Evolutionary conservation across 1,140 invertebrate genomes (phyloP).

Genomic region (Bathynomus jamesi): DNA sequence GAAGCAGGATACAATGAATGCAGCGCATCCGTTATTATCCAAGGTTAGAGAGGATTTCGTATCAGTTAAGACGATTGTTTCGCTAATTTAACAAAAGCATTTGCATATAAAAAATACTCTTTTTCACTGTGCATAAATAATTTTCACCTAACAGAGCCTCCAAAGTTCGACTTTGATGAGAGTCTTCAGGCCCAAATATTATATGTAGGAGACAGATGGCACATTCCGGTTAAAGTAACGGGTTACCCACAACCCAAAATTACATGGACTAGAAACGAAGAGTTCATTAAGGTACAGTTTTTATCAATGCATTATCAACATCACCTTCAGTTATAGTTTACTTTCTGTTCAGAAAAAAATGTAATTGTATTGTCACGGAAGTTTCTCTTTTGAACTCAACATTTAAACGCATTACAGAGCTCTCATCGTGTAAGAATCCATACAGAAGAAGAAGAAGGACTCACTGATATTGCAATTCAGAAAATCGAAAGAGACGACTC

Average conservation of each 20-base stretch:
- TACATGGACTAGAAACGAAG: conserved; percentile 57
- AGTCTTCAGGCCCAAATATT: conserved; percentile 53
- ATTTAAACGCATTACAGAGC: conserved; percentile 27
- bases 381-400: not conserved
- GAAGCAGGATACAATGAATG: conserved; percentile 62
- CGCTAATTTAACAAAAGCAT: not conserved
- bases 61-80: not conserved
- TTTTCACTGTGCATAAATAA: not conserved
- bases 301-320: not conserved
- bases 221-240: conserved; percentile 51
- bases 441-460: conserved; percentile 52
- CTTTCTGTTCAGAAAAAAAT: not conserved
- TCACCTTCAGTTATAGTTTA: not conserved
- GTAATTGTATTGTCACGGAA: not conserved
- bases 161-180: conserved; percentile 54
- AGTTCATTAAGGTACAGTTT: conserved; percentile 43
- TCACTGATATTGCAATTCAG: conserved; percentile 55
- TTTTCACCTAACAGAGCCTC: conserved; percentile 49
- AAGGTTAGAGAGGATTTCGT: conserved; percentile 47
- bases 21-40: conserved; percentile 54
- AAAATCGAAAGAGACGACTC: conserved; percentile 54
- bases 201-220: conserved; percentile 52
- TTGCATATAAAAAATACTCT: not conserved
- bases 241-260: conserved; percentile 61
- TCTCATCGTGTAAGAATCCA: conserved; percentile 50